Conservation (phyloP, 1,140 invertebrate genomes). For the Paralvinella palmiformis region DNA sequence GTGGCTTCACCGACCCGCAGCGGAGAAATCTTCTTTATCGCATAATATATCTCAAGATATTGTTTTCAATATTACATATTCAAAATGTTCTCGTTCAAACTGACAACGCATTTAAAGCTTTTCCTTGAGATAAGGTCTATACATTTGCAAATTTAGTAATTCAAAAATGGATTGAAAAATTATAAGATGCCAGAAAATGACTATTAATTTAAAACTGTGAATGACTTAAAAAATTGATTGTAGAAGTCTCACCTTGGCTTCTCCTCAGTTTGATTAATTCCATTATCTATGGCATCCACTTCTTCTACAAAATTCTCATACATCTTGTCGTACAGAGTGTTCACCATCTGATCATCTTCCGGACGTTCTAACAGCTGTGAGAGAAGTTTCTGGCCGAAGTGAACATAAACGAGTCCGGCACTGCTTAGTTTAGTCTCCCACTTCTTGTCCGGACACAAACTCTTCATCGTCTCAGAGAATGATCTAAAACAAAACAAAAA, state of each 20-base stretch:
- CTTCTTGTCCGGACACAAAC: slow-evolving; percentile 54
- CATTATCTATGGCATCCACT: slow-evolving; percentile 96
- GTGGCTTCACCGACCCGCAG: too few species aligned
- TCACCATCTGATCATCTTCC: slow-evolving; percentile 25
- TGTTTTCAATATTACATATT: too few species aligned
- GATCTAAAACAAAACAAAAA: slow-evolving; percentile 56
- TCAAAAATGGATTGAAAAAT: too few species aligned
- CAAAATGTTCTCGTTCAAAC: too few species aligned
- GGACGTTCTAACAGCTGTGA: slow-evolving; percentile 41
- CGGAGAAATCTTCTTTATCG: too few species aligned
- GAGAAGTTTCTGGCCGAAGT: slow-evolving; percentile 81
- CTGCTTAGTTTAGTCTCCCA: slow-evolving; percentile 77
- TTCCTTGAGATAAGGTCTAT: too few species aligned
- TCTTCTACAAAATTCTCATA: slow-evolving; percentile 89
- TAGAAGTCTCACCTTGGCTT: slow-evolving; percentile 55
- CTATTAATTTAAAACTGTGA: slow-evolving; percentile 9
- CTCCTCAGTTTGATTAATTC: slow-evolving; percentile 64
- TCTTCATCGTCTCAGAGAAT: slow-evolving; percentile 61
- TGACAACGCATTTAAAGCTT: too few species aligned
- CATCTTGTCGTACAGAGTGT: slow-evolving; percentile 70
- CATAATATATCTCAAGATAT: too few species aligned
- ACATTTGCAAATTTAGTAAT: too few species aligned
- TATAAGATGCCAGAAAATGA: too few species aligned
- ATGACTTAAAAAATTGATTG: background rate
- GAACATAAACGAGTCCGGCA: slow-evolving; percentile 87